phyloP scores from a whole-genome alignment of 2,888 invertebrate genomes.

The Cantharis rufa region DNA sequence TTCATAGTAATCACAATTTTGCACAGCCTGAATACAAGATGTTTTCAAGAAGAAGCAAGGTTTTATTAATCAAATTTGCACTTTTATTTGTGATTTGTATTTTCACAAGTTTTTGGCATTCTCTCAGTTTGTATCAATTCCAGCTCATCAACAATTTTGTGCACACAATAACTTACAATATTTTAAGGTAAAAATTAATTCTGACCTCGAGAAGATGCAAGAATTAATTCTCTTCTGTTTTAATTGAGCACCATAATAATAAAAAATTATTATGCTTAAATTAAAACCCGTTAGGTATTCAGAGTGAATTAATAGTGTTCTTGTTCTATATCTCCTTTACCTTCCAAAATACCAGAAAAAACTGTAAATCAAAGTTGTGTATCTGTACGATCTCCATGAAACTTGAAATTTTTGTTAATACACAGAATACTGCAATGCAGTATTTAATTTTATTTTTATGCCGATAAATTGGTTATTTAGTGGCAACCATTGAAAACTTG shows the following conservation, averaged over 20 bases:
- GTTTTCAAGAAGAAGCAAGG: not conserved
- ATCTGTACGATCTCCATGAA: not conserved
- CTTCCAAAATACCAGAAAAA: not conserved
- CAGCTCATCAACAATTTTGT: not conserved
- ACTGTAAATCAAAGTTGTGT: not conserved
- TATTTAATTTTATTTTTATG: no score
- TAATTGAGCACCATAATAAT: not conserved
- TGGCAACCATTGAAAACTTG: no score
- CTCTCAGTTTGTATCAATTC: not conserved
- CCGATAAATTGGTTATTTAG: no score
- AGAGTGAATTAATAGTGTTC: not conserved
- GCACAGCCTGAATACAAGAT: not conserved
- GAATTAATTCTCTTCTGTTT: not conserved
- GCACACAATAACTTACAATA: not conserved
- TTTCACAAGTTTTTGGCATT: not conserved
- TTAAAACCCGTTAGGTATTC: not conserved
- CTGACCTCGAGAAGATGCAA: not conserved
- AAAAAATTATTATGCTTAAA: not conserved
- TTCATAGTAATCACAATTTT: not conserved
- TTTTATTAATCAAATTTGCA: not conserved
- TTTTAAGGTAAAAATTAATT: not conserved
- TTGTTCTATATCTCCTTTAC: not conserved
- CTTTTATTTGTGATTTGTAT: not conserved
- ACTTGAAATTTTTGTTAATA: not conserved
- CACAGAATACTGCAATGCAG: not conserved